Evolutionary conservation across 2,113 vertebrate species (phyloP).

Genomic region (Cathartes aura): DNA sequence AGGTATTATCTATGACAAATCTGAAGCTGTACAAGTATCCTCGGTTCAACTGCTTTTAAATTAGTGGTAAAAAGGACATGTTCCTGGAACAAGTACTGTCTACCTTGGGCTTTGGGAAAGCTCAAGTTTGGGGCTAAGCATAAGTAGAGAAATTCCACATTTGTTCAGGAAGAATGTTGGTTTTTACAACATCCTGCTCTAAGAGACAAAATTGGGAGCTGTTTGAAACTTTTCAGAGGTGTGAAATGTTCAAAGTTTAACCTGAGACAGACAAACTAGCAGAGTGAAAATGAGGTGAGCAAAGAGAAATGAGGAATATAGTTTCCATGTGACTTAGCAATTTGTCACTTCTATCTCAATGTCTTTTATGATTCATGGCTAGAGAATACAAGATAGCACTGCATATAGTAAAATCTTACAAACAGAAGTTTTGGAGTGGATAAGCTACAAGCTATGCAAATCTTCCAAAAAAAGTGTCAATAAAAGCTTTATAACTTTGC

Average conservation of each 20-base stretch:
- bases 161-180: background rate
- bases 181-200: background rate
- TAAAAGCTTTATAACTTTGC: background rate
- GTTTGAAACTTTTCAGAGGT: background rate
- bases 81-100: background rate
- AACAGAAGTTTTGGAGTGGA: background rate
- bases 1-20: background rate
- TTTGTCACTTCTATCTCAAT: conserved; percentile 2
- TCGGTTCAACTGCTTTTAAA: background rate
- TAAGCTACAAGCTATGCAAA: background rate
- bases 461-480: background rate
- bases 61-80: background rate
- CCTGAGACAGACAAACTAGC: background rate
- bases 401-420: background rate
- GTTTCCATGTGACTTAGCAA: background rate
- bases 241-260: background rate
- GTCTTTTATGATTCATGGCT: background rate
- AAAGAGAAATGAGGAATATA: background rate
- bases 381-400: background rate
- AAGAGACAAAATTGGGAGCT: background rate
- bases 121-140: background rate
- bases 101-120: background rate
- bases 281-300: conserved; percentile 17
- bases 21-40: background rate
- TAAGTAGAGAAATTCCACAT: background rate